Conservation (phyloP, 2,888 invertebrate genomes). For the Panzeria rudis region DNA sequence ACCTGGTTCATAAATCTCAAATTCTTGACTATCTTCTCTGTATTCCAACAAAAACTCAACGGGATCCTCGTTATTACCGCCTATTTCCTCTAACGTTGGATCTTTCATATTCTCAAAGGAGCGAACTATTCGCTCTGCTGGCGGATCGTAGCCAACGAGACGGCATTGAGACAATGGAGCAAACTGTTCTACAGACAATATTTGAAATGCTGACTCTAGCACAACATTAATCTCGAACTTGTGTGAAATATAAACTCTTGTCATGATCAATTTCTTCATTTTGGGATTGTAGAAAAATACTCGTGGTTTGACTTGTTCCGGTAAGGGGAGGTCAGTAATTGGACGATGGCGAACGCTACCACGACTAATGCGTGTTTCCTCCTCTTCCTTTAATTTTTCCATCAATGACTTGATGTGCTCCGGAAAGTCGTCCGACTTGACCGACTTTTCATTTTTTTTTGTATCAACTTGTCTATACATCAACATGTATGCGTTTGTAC, state of each 20-base stretch:
- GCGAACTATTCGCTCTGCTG: constrained; percentile 86
- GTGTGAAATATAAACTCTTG: constrained; percentile 86
- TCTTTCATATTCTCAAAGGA: constrained; percentile 86
- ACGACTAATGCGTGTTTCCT: constrained; percentile 84
- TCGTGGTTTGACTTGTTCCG: constrained; percentile 86
- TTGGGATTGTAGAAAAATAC: constrained; percentile 87
- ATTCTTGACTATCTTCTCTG: constrained; percentile 85
- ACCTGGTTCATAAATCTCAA: constrained; percentile 87
- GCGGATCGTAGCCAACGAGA: constrained; percentile 88
- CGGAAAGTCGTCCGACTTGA: constrained; percentile 89
- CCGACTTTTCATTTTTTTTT: constrained; percentile 86
- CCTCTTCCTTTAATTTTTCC: constrained; percentile 87
- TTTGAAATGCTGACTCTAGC: constrained; percentile 86
- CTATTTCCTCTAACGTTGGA: constrained; percentile 78
- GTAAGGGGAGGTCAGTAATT: constrained; percentile 81
- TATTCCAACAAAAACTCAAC: constrained; percentile 88
- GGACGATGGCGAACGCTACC: constrained; percentile 83
- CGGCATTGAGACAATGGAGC: constrained; percentile 88
- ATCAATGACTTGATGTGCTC: constrained; percentile 88
- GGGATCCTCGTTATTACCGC: constrained; percentile 77
- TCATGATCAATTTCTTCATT: constrained; percentile 85
- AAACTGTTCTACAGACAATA: constrained; percentile 85
- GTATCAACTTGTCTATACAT: constrained; percentile 92
- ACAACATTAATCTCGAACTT: constrained; percentile 86
- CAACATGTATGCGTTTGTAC: constrained; percentile 95